These are phyloP conservation scores for Andrena haemorrhoa DNA, from an alignment of 2,888 invertebrate genomes.

Conservation along the genomic window DNA sequence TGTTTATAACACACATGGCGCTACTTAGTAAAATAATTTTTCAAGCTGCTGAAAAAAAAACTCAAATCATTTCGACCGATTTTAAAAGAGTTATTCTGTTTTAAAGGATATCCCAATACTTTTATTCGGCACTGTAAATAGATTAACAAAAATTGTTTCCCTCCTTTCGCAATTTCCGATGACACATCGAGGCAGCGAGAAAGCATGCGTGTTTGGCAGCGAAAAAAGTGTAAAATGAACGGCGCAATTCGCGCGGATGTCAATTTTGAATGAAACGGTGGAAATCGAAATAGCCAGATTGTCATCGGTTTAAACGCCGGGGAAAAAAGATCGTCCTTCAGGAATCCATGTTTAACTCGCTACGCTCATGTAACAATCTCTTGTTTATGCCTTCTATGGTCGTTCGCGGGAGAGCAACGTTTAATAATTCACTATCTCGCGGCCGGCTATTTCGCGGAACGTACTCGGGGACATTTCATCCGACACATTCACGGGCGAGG, in stretches of 20 bases:
- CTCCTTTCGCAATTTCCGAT: not conserved
- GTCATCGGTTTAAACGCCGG: no score
- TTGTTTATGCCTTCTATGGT: no score
- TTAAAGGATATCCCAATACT: no score
- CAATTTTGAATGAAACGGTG: not conserved
- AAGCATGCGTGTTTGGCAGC: not conserved
- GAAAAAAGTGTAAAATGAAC: not conserved
- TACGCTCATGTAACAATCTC: no score
- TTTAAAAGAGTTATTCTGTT: no score
- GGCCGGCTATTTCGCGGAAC: not conserved
- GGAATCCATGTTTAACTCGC: no score
- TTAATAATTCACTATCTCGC: not conserved
- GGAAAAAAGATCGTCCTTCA: no score
- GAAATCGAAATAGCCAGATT: not conserved
- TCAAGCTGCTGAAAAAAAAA: no score
- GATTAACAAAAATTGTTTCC: constrained; percentile 1
- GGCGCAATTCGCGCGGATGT: not conserved
- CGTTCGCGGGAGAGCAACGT: not conserved
- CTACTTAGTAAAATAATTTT: no score
- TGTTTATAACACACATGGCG: no score
- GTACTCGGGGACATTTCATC: not conserved
- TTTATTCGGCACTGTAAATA: not conserved
- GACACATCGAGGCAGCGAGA: not conserved
- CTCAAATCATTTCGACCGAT: no score
- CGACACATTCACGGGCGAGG: not conserved